phyloP scores from a whole-genome alignment of 2,797 vertebrate genomes.

The Martes flavigula region DNA sequence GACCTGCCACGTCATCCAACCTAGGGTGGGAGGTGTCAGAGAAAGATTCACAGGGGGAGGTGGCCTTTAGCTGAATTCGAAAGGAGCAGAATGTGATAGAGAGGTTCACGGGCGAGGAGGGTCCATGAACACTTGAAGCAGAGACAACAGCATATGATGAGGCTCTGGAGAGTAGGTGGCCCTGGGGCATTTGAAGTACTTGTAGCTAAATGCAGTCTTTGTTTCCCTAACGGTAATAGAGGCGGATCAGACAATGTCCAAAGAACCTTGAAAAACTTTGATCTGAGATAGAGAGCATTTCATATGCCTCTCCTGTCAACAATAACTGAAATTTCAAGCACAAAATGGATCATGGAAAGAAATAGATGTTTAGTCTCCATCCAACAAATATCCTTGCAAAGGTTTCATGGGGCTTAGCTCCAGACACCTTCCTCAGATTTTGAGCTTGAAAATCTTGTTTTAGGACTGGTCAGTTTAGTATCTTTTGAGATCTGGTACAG shows the following conservation, averaged over 20 bases:
- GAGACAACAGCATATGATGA: background rate
- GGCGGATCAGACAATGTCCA: background rate
- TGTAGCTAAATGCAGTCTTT: background rate
- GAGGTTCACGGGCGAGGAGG: background rate
- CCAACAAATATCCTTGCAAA: background rate
- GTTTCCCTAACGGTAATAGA: background rate
- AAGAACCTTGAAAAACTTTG: background rate
- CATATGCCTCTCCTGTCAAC: background rate
- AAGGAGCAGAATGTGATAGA: background rate
- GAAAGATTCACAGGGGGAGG: background rate
- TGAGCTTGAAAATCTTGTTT: background rate
- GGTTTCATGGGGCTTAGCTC: background rate
- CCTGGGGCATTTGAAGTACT: background rate
- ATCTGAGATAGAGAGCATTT: background rate
- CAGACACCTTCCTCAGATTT: background rate
- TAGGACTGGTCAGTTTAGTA: background rate
- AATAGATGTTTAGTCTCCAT: background rate
- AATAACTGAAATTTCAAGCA: background rate
- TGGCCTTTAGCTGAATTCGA: background rate
- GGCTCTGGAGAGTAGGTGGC: background rate
- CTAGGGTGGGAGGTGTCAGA: background rate
- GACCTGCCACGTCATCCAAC: background rate
- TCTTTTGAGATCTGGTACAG: background rate
- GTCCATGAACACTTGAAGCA: background rate
- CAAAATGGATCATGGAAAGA: background rate